Evolutionary conservation across 2,113 vertebrate genomes (phyloP).

Genomic region (Macaca nemestrina): DNA sequence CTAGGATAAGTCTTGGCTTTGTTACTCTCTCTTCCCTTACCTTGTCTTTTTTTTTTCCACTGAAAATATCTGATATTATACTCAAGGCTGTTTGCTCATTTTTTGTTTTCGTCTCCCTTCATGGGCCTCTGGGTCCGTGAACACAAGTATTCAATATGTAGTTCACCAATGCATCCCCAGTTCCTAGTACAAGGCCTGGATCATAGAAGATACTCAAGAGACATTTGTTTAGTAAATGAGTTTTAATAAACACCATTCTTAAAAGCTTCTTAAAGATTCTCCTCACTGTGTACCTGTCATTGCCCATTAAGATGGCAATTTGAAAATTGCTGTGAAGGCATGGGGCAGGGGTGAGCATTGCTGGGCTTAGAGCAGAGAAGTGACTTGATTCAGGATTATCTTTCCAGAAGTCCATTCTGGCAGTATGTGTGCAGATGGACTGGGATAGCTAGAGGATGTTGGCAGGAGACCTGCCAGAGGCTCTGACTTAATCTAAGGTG

Average conservation of each 20-base stretch:
- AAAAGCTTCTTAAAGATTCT: background rate
- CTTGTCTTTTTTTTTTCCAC: background rate
- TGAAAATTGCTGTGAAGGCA: background rate
- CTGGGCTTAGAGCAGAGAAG: background rate
- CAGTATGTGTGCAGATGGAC: background rate
- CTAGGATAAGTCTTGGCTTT: background rate
- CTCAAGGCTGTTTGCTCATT: background rate
- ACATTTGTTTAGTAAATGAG: background rate
- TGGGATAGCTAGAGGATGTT: background rate
- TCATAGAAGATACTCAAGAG: background rate
- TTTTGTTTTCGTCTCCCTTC: background rate
- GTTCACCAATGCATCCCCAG: background rate
- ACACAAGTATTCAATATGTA: background rate
- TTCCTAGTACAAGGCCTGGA: background rate
- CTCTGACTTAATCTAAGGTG: background rate
- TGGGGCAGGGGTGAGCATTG: fast-evolving
- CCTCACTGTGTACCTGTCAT: background rate
- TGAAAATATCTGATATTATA: background rate
- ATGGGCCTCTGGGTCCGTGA: no score
- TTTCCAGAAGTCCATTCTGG: background rate
- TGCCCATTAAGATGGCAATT: background rate
- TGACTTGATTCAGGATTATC: no score
- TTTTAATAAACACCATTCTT: background rate
- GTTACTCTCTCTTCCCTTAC: background rate
- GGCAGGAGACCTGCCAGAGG: background rate